phyloP scores from a whole-genome alignment of 2,888 invertebrate genomes.

The Labia minor region DNA sequence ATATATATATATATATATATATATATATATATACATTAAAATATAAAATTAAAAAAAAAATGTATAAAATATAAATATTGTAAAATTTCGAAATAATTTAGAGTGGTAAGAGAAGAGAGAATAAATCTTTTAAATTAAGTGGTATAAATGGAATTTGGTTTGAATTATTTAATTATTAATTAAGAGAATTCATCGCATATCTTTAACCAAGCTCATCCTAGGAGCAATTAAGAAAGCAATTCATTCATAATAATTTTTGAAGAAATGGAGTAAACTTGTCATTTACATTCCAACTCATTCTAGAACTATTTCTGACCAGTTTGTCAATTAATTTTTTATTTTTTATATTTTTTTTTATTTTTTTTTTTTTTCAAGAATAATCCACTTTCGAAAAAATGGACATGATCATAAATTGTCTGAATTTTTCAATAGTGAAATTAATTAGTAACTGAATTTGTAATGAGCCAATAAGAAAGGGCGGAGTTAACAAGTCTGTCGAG shows the following conservation, averaged over 20 bases:
- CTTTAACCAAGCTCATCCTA: background rate
- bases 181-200: background rate
- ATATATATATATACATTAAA: no score
- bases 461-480: background rate
- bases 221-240: background rate
- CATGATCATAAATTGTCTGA: background rate
- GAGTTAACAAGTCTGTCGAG: no score
- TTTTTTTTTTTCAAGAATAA: background rate
- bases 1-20: no score
- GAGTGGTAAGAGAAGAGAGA: no score
- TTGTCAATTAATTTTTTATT: no score
- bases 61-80: no score
- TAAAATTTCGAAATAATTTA: no score
- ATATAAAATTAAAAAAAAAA: no score
- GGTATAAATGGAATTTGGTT: no score
- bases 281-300: background rate
- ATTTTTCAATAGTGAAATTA: background rate
- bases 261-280: background rate
- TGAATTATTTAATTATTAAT: no score
- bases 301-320: background rate
- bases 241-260: background rate
- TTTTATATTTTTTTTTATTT: background rate
- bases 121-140: no score
- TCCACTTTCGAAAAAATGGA: background rate
- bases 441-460: background rate